Evolutionary conservation across 1,140 invertebrate genomes (phyloP).

Genomic region (Drosophila malerkotliana): DNA sequence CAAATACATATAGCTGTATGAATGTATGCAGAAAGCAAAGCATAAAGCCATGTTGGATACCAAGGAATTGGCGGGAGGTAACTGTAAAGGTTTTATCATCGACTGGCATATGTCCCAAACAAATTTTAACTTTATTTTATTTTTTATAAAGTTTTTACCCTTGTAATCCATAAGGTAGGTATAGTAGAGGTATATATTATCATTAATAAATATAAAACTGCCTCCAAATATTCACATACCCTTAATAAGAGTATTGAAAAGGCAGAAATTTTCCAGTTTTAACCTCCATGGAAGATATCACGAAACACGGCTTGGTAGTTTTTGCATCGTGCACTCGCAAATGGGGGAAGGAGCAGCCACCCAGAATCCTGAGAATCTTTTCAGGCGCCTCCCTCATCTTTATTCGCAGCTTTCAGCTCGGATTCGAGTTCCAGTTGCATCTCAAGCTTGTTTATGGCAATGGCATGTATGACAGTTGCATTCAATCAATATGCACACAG

Average conservation of each 20-base stretch:
- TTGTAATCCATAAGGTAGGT: no score
- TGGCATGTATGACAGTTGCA: constrained; percentile 74
- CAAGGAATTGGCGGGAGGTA: constrained; percentile 1
- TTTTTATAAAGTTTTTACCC: neutral
- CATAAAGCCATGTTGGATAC: constrained; percentile 1
- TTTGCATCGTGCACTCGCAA: constrained; percentile 26
- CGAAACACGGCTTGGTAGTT: constrained; percentile 41
- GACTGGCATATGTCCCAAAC: neutral
- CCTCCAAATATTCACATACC: neutral
- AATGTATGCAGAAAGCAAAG: constrained; percentile 4
- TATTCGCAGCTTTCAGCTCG: neutral
- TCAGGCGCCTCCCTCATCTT: neutral
- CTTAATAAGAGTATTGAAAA: constrained; percentile 11
- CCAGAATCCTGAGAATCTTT: constrained; percentile 4
- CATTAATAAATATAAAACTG: neutral
- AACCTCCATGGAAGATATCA: constrained; percentile 18
- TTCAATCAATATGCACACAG: constrained; percentile 70
- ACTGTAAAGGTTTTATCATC: neutral
- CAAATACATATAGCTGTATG: neutral
- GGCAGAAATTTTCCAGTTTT: constrained; percentile 17
- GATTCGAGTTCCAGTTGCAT: constrained; percentile 28
- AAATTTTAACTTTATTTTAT: neutral
- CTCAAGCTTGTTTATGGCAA: constrained; percentile 65
- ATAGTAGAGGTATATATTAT: no score
- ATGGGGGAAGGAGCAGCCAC: neutral